Evolutionary conservation across 2,888 invertebrate genomes (phyloP).

Genomic region (Trachelus stipa): DNA sequence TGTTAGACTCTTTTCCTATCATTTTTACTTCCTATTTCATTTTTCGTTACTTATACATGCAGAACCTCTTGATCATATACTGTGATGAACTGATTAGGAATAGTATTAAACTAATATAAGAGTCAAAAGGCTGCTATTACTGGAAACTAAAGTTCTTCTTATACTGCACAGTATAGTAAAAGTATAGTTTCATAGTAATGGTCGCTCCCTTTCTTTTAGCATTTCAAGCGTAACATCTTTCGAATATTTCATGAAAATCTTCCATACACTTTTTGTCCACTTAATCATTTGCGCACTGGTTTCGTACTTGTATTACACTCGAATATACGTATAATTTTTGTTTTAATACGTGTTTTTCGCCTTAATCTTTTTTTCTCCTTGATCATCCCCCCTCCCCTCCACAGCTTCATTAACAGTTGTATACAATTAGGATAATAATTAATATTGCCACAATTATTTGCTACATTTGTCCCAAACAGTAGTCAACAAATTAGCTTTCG

Average conservation of each 20-base stretch:
- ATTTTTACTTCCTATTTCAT: no score
- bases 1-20: constrained; percentile 17
- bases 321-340: constrained; percentile 16
- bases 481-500: constrained; percentile 44
- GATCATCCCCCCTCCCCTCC: constrained; percentile 1
- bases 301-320: not conserved
- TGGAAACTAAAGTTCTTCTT: constrained; percentile 48
- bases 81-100: no score
- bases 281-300: no score
- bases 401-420: constrained; percentile 42
- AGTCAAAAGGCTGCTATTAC: constrained; percentile 38
- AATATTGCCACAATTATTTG: constrained; percentile 58
- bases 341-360: constrained; percentile 25
- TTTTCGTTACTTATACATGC: no score
- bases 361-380: constrained; percentile 6
- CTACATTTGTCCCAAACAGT: constrained; percentile 46
- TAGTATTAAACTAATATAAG: constrained; percentile 10
- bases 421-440: constrained; percentile 57
- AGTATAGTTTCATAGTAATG: constrained; percentile 36
- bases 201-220: constrained; percentile 32
- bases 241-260: no score
- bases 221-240: not conserved
- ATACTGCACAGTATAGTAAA: constrained; percentile 21
- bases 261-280: no score
- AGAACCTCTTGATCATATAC: no score